phyloP scores from a whole-genome alignment of 2,888 invertebrate species.

The Drosophila affinis region DNA sequence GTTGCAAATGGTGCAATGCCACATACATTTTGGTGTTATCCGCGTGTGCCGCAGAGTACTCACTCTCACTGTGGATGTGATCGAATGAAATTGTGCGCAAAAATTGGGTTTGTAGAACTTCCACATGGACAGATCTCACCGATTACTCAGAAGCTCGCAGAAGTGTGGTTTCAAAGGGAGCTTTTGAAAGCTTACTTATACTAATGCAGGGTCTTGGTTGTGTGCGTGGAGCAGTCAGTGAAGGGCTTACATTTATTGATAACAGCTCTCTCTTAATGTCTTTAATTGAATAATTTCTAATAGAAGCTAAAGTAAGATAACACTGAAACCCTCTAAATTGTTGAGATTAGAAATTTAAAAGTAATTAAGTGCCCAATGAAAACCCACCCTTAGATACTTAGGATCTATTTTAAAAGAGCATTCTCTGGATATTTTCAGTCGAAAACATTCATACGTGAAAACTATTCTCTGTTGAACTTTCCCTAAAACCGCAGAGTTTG shows the following conservation, averaged over 20 bases:
- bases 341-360: neutral
- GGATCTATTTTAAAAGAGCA: neutral
- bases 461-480: neutral
- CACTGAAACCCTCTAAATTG: neutral
- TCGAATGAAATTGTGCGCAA: neutral
- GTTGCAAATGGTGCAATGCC: slow-evolving; percentile 75
- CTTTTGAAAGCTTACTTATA: neutral
- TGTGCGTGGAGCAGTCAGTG: neutral
- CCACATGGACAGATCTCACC: neutral
- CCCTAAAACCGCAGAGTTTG: neutral
- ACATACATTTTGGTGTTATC: slow-evolving; percentile 38
- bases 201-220: too few species aligned
- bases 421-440: neutral
- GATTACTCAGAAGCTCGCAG: neutral
- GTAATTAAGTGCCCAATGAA: neutral
- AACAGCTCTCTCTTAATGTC: neutral
- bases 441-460: too few species aligned
- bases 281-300: neutral
- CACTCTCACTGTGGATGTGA: slow-evolving; percentile 51
- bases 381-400: neutral
- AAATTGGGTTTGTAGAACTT: neutral
- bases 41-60: slow-evolving; percentile 38
- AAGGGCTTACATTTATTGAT: neutral
- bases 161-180: neutral
- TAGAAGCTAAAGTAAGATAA: neutral